phyloP scores from a whole-genome alignment of 2,113 vertebrate genomes.

The Salvelinus namaycush region DNA sequence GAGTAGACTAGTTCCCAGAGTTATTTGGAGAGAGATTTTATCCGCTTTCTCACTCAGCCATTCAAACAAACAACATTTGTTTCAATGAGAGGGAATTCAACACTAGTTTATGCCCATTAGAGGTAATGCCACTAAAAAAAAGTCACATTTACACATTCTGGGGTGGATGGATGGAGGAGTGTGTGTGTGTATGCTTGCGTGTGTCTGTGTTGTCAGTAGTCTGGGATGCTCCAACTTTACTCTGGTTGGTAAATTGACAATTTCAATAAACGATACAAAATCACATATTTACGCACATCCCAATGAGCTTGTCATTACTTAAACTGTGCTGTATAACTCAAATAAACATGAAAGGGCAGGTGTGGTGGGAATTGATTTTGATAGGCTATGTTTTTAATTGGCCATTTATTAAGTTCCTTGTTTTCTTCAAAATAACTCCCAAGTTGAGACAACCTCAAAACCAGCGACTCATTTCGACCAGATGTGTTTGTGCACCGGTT shows the following conservation, averaged over 20 bases:
- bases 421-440: slow-evolving; percentile 50
- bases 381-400: slow-evolving; percentile 52
- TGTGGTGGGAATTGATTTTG: slow-evolving; percentile 39
- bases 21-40: slow-evolving; percentile 54
- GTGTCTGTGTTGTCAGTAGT: neutral
- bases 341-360: slow-evolving; percentile 46
- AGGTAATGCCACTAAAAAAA: neutral
- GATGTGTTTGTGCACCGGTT: slow-evolving; percentile 44
- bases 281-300: slow-evolving; percentile 29
- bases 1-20: slow-evolving; percentile 56
- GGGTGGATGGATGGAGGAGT: neutral
- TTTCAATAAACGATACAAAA: slow-evolving; percentile 32
- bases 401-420: slow-evolving; percentile 52
- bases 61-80: slow-evolving; percentile 65
- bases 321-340: slow-evolving; percentile 25
- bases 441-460: slow-evolving; percentile 56
- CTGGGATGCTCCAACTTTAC: slow-evolving; percentile 20
- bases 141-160: neutral
- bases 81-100: neutral
- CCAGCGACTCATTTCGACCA: slow-evolving; percentile 57
- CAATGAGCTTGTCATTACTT: slow-evolving; percentile 41
- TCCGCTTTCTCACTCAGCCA: slow-evolving; percentile 34
- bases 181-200: neutral
- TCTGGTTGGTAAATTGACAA: slow-evolving; percentile 26
- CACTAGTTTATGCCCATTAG: neutral